Evolutionary conservation across 2,888 invertebrate genomes (phyloP).

Genomic region (Clunio marinus): DNA sequence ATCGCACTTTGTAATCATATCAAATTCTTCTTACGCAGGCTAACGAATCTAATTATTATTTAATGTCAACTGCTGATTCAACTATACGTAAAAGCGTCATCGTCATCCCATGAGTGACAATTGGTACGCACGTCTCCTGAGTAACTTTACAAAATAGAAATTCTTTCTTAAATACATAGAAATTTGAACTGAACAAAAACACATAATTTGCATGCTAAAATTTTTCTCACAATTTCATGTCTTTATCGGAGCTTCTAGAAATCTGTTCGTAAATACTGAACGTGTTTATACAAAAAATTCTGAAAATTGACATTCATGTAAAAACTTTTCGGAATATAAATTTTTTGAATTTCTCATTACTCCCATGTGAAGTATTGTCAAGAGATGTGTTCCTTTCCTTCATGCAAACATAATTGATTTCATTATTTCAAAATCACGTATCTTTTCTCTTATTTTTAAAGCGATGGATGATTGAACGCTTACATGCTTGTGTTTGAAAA

Average conservation of each 20-base stretch:
- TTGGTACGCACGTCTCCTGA: no score
- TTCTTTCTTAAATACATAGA: no score
- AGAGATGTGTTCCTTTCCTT: neutral
- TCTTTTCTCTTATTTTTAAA: slow-evolving; percentile 1
- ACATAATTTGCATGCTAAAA: neutral
- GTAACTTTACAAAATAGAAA: no score
- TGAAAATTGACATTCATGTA: slow-evolving; percentile 18
- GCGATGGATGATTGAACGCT: slow-evolving; percentile 10
- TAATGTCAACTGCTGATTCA: no score
- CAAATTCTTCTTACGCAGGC: no score
- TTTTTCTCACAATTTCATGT: neutral
- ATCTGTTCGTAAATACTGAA: slow-evolving; percentile 15
- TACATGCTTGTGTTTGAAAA: neutral
- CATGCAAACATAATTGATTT: slow-evolving; percentile 6
- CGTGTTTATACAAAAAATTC: slow-evolving; percentile 13
- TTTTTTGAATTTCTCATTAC: neutral
- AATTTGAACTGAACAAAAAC: no score
- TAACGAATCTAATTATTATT: no score
- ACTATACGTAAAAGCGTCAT: no score
- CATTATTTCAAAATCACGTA: slow-evolving; percentile 10
- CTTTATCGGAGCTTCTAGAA: neutral
- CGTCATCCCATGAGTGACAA: no score
- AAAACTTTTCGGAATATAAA: neutral
- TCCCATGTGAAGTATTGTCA: neutral
- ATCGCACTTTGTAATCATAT: no score